Conservation (phyloP, 2,797 vertebrate genomes). For the Fistularia tabacaria region DNA sequence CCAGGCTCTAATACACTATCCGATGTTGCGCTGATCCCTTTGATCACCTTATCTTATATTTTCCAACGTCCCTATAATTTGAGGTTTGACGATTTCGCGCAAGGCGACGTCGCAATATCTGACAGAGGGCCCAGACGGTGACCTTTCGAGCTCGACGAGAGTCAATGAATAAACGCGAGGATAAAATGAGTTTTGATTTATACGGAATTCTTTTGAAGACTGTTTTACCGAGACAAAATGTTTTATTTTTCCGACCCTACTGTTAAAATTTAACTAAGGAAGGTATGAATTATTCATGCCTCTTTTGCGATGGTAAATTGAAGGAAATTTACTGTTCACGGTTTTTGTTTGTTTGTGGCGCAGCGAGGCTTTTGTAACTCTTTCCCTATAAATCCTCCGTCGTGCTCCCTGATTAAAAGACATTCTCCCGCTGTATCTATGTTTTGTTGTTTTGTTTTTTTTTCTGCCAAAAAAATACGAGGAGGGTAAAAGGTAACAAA, state of each 20-base stretch:
- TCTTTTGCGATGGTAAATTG: conserved; percentile 33
- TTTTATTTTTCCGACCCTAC: conserved; percentile 10
- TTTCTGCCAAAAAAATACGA: background rate
- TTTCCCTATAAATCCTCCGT: conserved; percentile 16
- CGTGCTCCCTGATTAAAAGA: conserved; percentile 35
- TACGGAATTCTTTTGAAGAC: conserved; percentile 6
- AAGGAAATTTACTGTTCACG: conserved; percentile 31
- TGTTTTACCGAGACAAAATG: conserved; percentile 1
- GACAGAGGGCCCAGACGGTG: background rate
- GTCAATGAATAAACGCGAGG: conserved; percentile 5
- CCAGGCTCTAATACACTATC: background rate
- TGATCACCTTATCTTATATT: background rate
- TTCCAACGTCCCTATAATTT: background rate
- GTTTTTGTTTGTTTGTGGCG: conserved; percentile 28
- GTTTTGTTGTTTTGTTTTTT: conserved; percentile 16
- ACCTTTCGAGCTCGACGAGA: background rate
- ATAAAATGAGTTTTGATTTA: conserved; percentile 11
- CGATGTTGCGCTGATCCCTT: background rate
- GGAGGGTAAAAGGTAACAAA: background rate
- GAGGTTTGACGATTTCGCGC: background rate
- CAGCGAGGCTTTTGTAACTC: conserved; percentile 13
- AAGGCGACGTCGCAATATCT: background rate
- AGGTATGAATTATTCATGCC: conserved; percentile 43
- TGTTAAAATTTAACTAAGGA: conserved; percentile 36
- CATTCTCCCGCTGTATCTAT: conserved; percentile 7